Base-by-base conservation (phyloP, 2,797 vertebrate species). In the Enteromius treurensis region DNA sequence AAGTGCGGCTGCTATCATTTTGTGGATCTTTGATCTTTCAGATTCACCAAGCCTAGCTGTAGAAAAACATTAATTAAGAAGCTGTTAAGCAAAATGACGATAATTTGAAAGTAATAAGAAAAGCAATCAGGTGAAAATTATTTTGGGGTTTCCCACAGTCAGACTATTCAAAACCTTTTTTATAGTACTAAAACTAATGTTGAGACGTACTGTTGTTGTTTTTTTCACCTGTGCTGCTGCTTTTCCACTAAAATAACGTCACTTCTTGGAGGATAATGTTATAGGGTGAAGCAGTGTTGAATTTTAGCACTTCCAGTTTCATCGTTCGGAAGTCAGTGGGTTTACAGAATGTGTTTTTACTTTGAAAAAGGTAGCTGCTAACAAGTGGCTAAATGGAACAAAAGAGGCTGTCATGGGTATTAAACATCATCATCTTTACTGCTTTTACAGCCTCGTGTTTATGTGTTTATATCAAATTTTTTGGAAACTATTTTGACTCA, bases 21-120 rank as follows among this genome's bases (percentile, higher is more conserved):
- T 49, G 40, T 53, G 21, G 42, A 34, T 81, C 29, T 74, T 74
- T 64, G 55, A 81, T 74, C 80, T 81, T 64, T 81, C n/a, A 49
- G 19, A 40, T 51, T 51, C 6, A 49, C 26, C 13, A 60, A 32
- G 53, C 68, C 40, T 34, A 73, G 13, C 68, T 81, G 19, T 37
- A 4, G 8, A 64, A 40, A 81, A 37, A 26, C 26, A 23, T 49
- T 9, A 40, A 64, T 40, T 65, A 62, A 51, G 80, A 51, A 14
- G 19, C 42, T 13, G 21, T 51, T 81, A 23, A 51, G 29, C 42
- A 19, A 65, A 49, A 74, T 40, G 21, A 21, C 19, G 21, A 65
- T 81, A 8, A 74, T 65, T 65, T 74, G 32, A 81, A 49, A 73
- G 69, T 81, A 34, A 49, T 62, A 37, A 64, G 55, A 49, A 64